phyloP scores from a whole-genome alignment of 2,888 invertebrate species.

The Cylindroiulus punctatus region DNA sequence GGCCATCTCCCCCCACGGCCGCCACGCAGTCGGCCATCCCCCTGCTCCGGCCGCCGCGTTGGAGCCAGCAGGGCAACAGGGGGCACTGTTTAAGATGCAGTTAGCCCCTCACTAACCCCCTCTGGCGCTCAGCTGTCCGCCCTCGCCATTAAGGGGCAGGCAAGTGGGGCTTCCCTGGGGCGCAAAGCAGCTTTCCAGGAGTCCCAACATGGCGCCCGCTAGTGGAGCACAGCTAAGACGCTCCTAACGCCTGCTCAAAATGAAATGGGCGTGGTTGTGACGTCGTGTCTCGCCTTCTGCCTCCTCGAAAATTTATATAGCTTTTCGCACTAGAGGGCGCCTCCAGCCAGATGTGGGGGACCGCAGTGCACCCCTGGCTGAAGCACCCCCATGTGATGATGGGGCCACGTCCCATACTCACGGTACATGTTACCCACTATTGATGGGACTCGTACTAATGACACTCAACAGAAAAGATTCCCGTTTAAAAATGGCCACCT shows the following conservation, averaged over 20 bases:
- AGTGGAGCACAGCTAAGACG: not conserved
- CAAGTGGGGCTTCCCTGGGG: conserved; percentile 16
- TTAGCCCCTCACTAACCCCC: conserved; percentile 35
- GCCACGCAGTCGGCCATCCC: conserved; percentile 51
- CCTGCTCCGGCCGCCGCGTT: conserved; percentile 31
- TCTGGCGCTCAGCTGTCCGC: conserved; percentile 31
- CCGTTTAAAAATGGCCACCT: too few relatives aligned
- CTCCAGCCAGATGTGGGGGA: not conserved
- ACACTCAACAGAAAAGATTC: too few relatives aligned
- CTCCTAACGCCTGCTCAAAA: not conserved
- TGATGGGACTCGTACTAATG: too few relatives aligned
- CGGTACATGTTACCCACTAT: too few relatives aligned
- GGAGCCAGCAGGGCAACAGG: conserved; percentile 53
- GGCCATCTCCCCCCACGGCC: conserved; percentile 42
- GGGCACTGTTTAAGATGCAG: conserved; percentile 49
- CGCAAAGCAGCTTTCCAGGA: not conserved
- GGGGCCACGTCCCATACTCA: too few relatives aligned
- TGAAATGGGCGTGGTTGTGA: conserved; percentile 19
- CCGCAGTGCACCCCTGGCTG: too few relatives aligned
- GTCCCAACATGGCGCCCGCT: not conserved
- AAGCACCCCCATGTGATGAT: too few relatives aligned
- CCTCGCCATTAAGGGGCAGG: conserved; percentile 29
- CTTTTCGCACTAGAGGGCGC: not conserved
- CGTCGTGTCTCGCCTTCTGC: not conserved
- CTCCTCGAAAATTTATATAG: too few relatives aligned